These are phyloP conservation scores for Diprion similis DNA, from an alignment of 1,140 invertebrate genomes.

Conservation along the genomic window DNA sequence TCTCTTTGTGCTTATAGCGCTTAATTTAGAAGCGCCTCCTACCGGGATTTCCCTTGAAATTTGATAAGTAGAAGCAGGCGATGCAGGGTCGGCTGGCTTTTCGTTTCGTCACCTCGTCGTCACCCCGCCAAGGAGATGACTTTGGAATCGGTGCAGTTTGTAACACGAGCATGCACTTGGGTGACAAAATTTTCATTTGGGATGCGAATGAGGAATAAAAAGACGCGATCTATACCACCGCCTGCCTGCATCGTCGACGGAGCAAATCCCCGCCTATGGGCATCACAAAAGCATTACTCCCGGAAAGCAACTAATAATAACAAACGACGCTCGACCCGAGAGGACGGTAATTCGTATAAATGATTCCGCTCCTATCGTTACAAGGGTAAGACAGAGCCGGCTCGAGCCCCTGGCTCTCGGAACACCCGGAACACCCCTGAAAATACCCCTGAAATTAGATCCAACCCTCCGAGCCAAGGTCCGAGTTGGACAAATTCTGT, in stretches of 20 bases:
- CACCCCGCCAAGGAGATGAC: too few species aligned
- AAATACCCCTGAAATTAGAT: constrained; percentile 57
- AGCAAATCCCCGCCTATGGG: neutral
- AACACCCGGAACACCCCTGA: constrained; percentile 45
- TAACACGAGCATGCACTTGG: too few species aligned
- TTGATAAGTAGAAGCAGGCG: neutral
- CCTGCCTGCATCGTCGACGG: too few species aligned
- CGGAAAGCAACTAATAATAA: constrained; percentile 53
- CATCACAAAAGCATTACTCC: constrained; percentile 6
- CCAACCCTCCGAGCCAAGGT: constrained; percentile 46
- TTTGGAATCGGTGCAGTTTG: too few species aligned
- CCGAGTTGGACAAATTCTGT: constrained; percentile 58
- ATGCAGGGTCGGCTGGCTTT: too few species aligned
- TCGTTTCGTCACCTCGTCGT: too few species aligned
- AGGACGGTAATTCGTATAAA: constrained; percentile 59
- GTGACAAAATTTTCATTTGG: too few species aligned
- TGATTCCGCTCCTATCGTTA: constrained; percentile 50
- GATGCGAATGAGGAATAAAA: too few species aligned
- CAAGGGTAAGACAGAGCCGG: constrained; percentile 26
- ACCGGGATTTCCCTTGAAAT: neutral
- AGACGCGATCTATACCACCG: too few species aligned
- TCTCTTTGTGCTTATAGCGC: neutral
- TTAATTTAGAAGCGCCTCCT: neutral
- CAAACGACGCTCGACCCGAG: constrained; percentile 51
- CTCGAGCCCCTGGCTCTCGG: neutral